Base-by-base conservation (phyloP, 2,888 invertebrate species). In the Macropis europaea region DNA sequence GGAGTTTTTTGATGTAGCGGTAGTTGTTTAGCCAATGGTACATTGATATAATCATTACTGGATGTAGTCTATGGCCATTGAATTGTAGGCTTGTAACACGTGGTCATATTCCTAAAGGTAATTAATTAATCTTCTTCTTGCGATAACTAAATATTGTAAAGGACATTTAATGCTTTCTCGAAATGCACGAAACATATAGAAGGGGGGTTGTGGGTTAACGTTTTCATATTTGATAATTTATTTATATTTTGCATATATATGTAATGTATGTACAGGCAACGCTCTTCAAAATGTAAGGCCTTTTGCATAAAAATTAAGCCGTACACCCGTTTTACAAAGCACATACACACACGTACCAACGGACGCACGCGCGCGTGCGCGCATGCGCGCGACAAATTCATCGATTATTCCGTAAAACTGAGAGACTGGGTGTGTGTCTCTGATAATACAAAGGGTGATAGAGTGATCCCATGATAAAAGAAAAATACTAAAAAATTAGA, bases 171-270 rank as follows among this genome's bases (percentile, higher is more conserved):
- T 95, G 93, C 94, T 94, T 93, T 94, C 94, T 92, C 88, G 95
- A 95, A 95, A 95, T 95, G 95, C 95, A 95, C 95, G 94, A 95
- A 95, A 95, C 95, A 93, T 94, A 93, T 94, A 95, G 95, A 95
- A 95, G 95, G 95, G 94, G 93, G 89, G 87, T n/a, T n/a, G n/a
- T 86, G 87, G 87, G 84, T 87, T 86, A 82, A 81, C 83, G 82
- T 78, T 83, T 86, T 87, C 88, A 88, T 89, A 87, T 88, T 88
- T 90, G 89, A 88, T 90, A 87, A 88, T 89, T 90, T 90, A 88
- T 89, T 89, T 89, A 87, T 87, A 85, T 86, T 86, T 84, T 83
- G 84, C 85, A 86, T 87, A 84, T 84, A 84, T 78, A 59, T 59
- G 64, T 48, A 45, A 69, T 59, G 69, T 76, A 73, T 64, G 68